Evolutionary conservation across 1,140 invertebrate species (phyloP).

Genomic region (Battus philenor): DNA sequence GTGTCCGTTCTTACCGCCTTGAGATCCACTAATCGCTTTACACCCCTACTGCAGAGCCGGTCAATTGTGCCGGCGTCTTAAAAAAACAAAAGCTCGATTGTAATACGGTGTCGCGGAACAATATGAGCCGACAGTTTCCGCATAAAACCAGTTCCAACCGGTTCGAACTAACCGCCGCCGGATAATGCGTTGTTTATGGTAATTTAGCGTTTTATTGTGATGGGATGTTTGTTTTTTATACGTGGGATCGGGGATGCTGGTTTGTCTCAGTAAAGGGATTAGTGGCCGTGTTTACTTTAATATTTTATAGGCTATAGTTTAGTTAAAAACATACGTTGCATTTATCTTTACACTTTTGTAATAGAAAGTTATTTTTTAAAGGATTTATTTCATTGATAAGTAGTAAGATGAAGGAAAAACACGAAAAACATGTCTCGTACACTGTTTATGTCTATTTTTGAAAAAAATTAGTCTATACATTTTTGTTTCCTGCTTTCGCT

Average conservation of each 20-base stretch:
- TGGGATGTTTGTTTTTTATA: slow-evolving; percentile 42
- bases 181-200: slow-evolving; percentile 69
- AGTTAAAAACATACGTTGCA: background rate
- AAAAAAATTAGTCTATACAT: no score
- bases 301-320: slow-evolving; percentile 3
- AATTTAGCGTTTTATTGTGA: slow-evolving; percentile 57
- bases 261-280: slow-evolving; percentile 44
- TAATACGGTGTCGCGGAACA: slow-evolving; percentile 46
- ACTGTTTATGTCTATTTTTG: no score
- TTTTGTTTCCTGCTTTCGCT: no score
- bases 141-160: slow-evolving; percentile 46
- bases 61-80: slow-evolving; percentile 36
- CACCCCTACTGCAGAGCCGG: slow-evolving; percentile 32
- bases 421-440: no score
- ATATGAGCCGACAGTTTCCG: slow-evolving; percentile 50
- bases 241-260: slow-evolving; percentile 43
- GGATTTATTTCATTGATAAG: no score
- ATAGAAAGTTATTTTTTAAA: no score
- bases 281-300: slow-evolving; percentile 39
- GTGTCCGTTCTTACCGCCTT: slow-evolving; percentile 26
- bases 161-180: slow-evolving; percentile 40
- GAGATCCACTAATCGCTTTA: slow-evolving; percentile 47
- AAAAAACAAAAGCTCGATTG: slow-evolving; percentile 59
- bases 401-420: no score
- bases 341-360: no score